Conservation (phyloP, 2,888 invertebrate genomes). For the Alviniconcha strummeri region DNA sequence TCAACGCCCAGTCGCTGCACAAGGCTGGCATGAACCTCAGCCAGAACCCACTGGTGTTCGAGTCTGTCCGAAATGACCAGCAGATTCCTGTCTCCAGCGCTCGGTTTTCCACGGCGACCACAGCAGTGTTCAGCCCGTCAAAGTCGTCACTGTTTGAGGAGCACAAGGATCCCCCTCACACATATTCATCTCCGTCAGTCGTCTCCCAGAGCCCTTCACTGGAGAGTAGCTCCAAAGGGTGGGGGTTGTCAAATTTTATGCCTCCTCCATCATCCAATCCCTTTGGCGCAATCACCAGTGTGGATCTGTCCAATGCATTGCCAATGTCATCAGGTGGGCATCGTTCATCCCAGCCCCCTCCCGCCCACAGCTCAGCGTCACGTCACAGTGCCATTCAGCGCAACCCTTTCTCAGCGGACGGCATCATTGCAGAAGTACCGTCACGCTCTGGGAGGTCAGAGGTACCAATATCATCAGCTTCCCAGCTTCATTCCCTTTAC, state of each 20-base stretch:
- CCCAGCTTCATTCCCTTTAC: conserved; percentile 32
- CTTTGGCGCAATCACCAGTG: conserved; percentile 42
- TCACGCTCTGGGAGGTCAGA: conserved; percentile 24
- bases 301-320: conserved; percentile 40
- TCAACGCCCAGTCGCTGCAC: conserved; percentile 53
- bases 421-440: conserved; percentile 12
- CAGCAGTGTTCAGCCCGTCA: conserved; percentile 29
- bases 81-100: conserved; percentile 32
- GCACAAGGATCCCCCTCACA: conserved; percentile 33
- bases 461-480: conserved; percentile 4
- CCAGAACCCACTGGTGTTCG: conserved; percentile 53
- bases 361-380: conserved; percentile 65
- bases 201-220: conserved; percentile 29
- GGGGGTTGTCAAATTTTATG: conserved; percentile 56
- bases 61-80: conserved; percentile 41
- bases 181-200: conserved; percentile 30
- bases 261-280: conserved; percentile 46
- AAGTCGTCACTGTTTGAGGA: conserved; percentile 38
- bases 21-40: conserved; percentile 53
- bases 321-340: conserved; percentile 38
- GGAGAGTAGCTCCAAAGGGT: conserved; percentile 44
- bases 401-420: conserved; percentile 48
- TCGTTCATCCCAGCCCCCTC: conserved; percentile 55
- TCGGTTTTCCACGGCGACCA: conserved; percentile 23
- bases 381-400: conserved; percentile 53